These are phyloP conservation scores for Zoanthus solanderi DNA, from an alignment of 92 coral and sea anemone genomes.

Conservation along the genomic window DNA sequence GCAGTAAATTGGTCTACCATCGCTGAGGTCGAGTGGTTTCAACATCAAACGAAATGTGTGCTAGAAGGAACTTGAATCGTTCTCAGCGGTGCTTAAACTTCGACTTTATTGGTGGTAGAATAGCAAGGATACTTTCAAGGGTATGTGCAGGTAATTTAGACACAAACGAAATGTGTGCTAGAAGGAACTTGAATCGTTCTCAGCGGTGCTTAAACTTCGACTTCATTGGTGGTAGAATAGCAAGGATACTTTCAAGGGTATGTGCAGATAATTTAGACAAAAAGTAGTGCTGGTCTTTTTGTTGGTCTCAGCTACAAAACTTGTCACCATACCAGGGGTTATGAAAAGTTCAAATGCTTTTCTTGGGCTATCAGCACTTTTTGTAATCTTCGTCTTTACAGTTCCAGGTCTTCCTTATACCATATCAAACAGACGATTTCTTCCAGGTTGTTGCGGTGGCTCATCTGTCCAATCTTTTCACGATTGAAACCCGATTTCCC, in stretches of 20 bases:
- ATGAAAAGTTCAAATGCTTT: slow-evolving; percentile 38
- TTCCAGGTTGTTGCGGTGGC: slow-evolving; percentile 3
- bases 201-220: neutral
- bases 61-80: slow-evolving; percentile 28
- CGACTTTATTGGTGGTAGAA: neutral
- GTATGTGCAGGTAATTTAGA: slow-evolving; percentile 11
- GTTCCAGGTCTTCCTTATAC: slow-evolving; percentile 18
- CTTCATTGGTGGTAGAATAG: neutral
- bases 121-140: neutral
- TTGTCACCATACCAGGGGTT: slow-evolving; percentile 20
- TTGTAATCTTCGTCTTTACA: neutral
- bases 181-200: slow-evolving; percentile 26
- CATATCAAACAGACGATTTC: neutral
- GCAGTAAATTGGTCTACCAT: slow-evolving; percentile 43
- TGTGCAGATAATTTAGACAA: slow-evolving; percentile 12
- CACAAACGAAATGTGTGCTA: slow-evolving; percentile 27
- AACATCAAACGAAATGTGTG: slow-evolving; percentile 36
- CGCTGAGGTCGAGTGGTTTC: slow-evolving; percentile 14
- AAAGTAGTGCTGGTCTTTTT: slow-evolving; percentile 18
- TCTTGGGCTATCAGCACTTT: neutral
- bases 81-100: neutral
- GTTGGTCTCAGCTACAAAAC: slow-evolving; percentile 18
- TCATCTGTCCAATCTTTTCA: slow-evolving; percentile 17
- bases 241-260: neutral
- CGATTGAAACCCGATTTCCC: neutral